Evolutionary conservation across 2,113 vertebrate species (phyloP).

Genomic region (Siniperca knerii): DNA sequence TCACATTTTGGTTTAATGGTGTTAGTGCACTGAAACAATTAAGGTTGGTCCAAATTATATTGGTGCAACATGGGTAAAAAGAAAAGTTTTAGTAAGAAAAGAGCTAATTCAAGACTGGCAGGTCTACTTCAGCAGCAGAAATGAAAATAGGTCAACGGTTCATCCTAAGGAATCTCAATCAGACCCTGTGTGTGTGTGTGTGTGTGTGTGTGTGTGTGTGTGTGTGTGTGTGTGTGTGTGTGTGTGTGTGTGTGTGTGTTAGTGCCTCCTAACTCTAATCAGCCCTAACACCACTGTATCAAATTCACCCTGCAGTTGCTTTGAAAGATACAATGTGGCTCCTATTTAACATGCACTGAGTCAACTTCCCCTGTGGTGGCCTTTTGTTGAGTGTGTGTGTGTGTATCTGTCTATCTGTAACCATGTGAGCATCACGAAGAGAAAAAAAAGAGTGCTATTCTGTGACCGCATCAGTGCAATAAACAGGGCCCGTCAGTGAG

Average conservation of each 20-base stretch:
- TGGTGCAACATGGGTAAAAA: conserved; percentile 4
- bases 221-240: neutral
- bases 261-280: conserved; percentile 23
- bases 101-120: neutral
- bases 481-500: conserved; percentile 61
- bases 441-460: conserved; percentile 38
- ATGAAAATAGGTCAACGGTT: conserved; percentile 57
- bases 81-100: neutral
- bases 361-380: conserved; percentile 72
- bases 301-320: conserved; percentile 60
- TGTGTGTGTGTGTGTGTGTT: conserved; percentile 2
- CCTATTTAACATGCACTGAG: conserved; percentile 82
- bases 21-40: neutral
- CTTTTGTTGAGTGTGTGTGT: conserved; percentile 61
- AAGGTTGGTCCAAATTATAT: neutral
- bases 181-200: neutral
- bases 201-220: neutral
- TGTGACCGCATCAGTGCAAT: conserved; percentile 48
- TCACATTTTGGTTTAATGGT: neutral
- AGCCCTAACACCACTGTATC: conserved; percentile 57
- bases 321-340: conserved; percentile 68
- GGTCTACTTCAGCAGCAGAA: neutral
- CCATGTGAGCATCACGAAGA: conserved; percentile 65
- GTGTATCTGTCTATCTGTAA: conserved; percentile 32
- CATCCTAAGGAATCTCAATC: conserved; percentile 52